Conservation (phyloP, 2,888 invertebrate species). For the Cerastis leucographa region DNA sequence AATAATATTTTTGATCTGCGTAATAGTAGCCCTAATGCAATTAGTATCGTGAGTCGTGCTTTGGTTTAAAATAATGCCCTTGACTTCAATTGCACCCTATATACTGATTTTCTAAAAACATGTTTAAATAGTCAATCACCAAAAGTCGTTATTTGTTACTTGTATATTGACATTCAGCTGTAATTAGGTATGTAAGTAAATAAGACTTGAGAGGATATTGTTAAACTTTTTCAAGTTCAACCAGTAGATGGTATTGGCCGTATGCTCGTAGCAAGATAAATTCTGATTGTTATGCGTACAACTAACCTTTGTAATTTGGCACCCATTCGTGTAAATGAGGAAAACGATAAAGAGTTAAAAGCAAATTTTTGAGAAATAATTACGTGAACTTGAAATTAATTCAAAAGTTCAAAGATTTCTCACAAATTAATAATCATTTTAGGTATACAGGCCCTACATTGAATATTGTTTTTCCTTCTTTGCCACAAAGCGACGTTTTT, state of each 20-base stretch:
- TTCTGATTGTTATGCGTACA: slow-evolving; percentile 13
- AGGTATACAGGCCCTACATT: background rate
- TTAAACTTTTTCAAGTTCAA: slow-evolving; percentile 23
- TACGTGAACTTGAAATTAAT: slow-evolving; percentile 10
- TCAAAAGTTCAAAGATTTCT: background rate
- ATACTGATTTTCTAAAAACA: background rate
- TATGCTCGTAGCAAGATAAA: slow-evolving; percentile 1
- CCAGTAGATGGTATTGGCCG: background rate
- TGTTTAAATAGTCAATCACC: background rate
- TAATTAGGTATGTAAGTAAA: background rate
- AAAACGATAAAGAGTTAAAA: background rate
- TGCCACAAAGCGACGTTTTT: background rate
- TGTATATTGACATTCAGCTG: slow-evolving; percentile 8
- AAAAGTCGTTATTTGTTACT: background rate
- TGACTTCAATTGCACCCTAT: too few species aligned
- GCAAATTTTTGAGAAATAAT: background rate
- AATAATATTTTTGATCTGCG: too few species aligned
- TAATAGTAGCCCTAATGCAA: too few species aligned
- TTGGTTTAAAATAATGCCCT: too few species aligned
- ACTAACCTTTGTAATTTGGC: slow-evolving; percentile 16
- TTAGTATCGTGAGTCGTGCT: too few species aligned
- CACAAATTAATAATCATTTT: background rate
- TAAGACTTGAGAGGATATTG: background rate
- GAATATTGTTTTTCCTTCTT: background rate
- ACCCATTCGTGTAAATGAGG: slow-evolving; percentile 3